phyloP scores from a whole-genome alignment of 2,113 vertebrate species.

The Pterocles orientalis region DNA sequence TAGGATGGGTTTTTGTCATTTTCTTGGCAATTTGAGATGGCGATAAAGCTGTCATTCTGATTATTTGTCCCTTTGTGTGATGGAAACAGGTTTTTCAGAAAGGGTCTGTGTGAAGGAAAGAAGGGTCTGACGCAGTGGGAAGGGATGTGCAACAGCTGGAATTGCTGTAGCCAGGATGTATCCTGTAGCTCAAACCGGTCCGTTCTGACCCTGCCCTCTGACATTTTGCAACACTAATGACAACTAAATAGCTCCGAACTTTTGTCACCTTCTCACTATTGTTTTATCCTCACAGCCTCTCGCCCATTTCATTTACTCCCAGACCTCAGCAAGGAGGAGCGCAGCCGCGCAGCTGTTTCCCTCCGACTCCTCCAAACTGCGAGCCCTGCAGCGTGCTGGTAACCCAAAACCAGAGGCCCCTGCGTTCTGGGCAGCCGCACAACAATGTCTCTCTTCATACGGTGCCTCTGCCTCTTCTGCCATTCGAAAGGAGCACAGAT shows the following conservation, averaged over 20 bases:
- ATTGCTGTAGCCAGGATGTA: not conserved
- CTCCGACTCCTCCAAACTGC: not conserved
- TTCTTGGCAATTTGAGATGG: not conserved
- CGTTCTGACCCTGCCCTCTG: not conserved
- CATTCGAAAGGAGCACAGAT: not conserved
- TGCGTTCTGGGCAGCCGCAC: not conserved
- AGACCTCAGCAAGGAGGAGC: accelerated
- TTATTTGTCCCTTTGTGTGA: not conserved
- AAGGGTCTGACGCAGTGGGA: not conserved
- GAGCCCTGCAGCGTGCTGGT: accelerated
- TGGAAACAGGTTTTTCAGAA: not conserved
- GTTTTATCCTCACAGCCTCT: not conserved
- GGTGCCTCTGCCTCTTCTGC: not conserved
- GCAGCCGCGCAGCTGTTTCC: not conserved
- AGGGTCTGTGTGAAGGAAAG: not conserved
- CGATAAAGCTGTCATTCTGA: not conserved
- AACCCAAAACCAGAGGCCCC: not conserved
- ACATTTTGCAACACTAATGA: not conserved
- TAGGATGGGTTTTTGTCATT: not conserved
- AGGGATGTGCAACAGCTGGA: not conserved
- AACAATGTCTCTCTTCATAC: not conserved
- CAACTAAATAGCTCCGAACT: not conserved
- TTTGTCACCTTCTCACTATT: not conserved
- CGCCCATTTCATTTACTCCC: not conserved
- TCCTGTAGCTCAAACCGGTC: not conserved